Conservation (phyloP, 2,888 invertebrate genomes). For the Zygothrica quintamaculata region DNA sequence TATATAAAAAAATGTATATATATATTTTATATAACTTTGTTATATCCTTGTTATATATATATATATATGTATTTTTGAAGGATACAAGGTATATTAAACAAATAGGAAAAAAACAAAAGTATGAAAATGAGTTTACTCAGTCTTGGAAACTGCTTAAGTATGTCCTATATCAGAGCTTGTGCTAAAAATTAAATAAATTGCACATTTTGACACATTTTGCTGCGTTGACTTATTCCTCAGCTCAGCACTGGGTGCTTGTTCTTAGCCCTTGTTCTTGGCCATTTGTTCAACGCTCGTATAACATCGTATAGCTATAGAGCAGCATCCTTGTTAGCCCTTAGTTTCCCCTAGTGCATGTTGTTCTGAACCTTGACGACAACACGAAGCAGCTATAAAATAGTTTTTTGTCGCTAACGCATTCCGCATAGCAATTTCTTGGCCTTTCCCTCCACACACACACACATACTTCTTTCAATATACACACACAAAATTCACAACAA, state of each 20-base stretch:
- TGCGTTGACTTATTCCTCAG: slow-evolving; percentile 77
- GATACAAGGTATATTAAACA: slow-evolving; percentile 15
- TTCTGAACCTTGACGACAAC: slow-evolving; percentile 73
- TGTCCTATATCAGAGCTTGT: slow-evolving; percentile 59
- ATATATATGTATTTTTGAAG: background rate
- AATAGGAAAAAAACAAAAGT: slow-evolving; percentile 50
- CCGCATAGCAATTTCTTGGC: slow-evolving; percentile 74
- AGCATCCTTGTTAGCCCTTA: slow-evolving; percentile 67
- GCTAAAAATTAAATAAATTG: slow-evolving; percentile 83
- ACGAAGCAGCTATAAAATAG: slow-evolving; percentile 79
- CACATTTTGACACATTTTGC: slow-evolving; percentile 83
- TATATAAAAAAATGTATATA: too few species aligned
- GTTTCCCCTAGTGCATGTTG: slow-evolving; percentile 44
- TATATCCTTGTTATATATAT: too few species aligned
- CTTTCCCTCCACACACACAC: too few species aligned
- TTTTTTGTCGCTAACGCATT: slow-evolving; percentile 74
- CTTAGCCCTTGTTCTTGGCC: slow-evolving; percentile 7
- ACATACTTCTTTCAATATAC: too few species aligned
- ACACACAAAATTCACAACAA: slow-evolving; percentile 41
- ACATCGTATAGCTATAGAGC: too few species aligned
- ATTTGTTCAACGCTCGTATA: background rate
- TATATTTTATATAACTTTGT: background rate
- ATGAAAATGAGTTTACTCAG: slow-evolving; percentile 70
- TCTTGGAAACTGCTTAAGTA: slow-evolving; percentile 47
- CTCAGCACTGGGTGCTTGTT: background rate